Percentiles rank a stretch among this genome's conserved stretches.
Evolutionary conservation across 2,888 invertebrate species (phyloP).

Genomic region (Phytoseiulus persimilis): DNA sequence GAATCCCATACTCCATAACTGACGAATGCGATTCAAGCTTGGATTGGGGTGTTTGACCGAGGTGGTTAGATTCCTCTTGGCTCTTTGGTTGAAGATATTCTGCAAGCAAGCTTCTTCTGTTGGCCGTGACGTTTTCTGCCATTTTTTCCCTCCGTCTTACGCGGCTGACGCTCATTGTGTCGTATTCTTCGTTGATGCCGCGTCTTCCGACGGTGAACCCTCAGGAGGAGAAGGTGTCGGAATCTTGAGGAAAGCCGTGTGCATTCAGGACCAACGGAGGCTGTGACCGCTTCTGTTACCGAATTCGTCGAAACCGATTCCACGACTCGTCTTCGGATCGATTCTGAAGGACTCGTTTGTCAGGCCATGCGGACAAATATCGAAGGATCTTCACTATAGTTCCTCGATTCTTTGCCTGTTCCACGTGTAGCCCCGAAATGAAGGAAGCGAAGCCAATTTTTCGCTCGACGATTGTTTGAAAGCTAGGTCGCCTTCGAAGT

Average conservation of each 20-base stretch:
- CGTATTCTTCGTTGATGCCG: neutral
- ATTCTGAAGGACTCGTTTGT: neutral
- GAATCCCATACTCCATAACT: neutral
- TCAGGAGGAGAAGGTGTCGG: neutral
- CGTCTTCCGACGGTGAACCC: neutral
- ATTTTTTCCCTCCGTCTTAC: neutral
- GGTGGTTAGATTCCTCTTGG: neutral
- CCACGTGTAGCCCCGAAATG: neutral
- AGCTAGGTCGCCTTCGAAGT: no score
- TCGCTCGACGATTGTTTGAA: neutral
- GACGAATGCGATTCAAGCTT: neutral
- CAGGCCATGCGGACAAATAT: neutral
- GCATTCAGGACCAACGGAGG: neutral
- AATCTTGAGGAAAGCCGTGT: neutral
- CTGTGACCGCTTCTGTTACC: neutral
- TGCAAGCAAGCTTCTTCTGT: neutral
- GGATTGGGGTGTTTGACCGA: neutral
- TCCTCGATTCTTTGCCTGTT: neutral
- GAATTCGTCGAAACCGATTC: neutral
- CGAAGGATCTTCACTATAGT: neutral
- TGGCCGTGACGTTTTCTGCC: neutral
- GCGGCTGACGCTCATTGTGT: neutral
- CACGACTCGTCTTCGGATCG: neutral
- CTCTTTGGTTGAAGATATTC: neutral
- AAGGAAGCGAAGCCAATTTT: neutral